phyloP scores from a whole-genome alignment of 2,113 vertebrate species.

The Anguilla rostrata region DNA sequence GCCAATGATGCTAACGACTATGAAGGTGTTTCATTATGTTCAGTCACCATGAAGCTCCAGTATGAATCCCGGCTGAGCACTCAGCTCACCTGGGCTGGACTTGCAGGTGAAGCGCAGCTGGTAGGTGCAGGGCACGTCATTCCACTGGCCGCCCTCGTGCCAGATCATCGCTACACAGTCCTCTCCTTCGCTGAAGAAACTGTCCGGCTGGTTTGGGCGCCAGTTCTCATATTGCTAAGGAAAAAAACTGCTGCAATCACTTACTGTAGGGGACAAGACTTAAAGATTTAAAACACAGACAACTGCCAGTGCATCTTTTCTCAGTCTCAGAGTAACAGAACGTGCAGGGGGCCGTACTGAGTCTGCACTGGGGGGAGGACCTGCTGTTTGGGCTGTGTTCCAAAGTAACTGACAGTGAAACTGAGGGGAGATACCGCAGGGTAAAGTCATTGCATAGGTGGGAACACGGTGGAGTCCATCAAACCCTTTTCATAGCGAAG shows the following conservation, averaged over 20 bases:
- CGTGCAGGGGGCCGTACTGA: background rate
- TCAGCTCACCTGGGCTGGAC: conserved; percentile 83
- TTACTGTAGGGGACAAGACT: background rate
- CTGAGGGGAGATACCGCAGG: background rate
- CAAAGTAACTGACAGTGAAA: background rate
- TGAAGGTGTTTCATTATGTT: background rate
- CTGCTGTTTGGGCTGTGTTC: too few relatives aligned
- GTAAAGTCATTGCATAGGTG: background rate
- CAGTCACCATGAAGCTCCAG: background rate
- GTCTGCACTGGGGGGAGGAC: too few relatives aligned
- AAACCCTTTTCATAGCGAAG: background rate
- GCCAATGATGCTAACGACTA: background rate
- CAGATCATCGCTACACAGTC: conserved; percentile 96
- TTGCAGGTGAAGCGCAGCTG: conserved; percentile 95
- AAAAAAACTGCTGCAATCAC: background rate
- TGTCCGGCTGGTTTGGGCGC: conserved; percentile 88
- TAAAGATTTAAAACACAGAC: too few relatives aligned
- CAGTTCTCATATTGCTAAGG: conserved; percentile 92
- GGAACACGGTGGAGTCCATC: background rate
- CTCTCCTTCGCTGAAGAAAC: conserved; percentile 82
- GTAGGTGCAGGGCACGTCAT: conserved; percentile 91
- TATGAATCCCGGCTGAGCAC: too few relatives aligned
- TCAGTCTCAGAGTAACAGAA: background rate
- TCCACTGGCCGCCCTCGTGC: conserved; percentile 91
- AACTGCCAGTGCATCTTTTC: background rate